These are phyloP conservation scores for Meteorus colon DNA, from an alignment of 2,888 invertebrate genomes.

Conservation along the genomic window DNA sequence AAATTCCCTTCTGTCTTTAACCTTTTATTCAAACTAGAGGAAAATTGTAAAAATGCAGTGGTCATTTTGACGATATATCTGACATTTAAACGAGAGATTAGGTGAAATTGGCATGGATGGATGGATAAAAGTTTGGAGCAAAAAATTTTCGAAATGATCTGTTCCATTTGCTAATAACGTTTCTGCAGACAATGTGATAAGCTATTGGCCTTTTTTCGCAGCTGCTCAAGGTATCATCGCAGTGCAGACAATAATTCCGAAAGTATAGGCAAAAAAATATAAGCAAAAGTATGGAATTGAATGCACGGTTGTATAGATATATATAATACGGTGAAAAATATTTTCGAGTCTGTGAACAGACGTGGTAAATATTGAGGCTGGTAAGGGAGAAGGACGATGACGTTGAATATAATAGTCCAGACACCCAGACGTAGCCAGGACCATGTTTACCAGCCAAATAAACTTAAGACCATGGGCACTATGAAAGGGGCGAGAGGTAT, in stretches of 20 bases:
- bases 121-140: not conserved
- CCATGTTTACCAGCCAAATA: conserved; percentile 48
- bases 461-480: conserved; percentile 41
- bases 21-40: no score
- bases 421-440: conserved; percentile 47
- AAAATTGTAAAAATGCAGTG: no score
- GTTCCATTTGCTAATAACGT: conserved; percentile 18
- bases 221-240: not conserved
- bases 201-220: not conserved
- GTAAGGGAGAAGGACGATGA: conserved; percentile 51
- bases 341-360: conserved; percentile 18
- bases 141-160: not conserved
- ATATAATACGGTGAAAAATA: conserved; percentile 7
- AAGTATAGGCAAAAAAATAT: not conserved
- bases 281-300: not conserved
- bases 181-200: conserved; percentile 13
- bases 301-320: not conserved
- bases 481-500: conserved; percentile 22
- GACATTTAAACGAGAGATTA: not conserved
- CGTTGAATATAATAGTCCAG: conserved; percentile 51
- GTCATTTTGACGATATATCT: not conserved
- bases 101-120: not conserved
- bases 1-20: not conserved
- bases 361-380: conserved; percentile 51
- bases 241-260: not conserved